These are phyloP conservation scores for Excalfactoria chinensis DNA, from an alignment of 2,113 vertebrate species.

Conservation along the genomic window DNA sequence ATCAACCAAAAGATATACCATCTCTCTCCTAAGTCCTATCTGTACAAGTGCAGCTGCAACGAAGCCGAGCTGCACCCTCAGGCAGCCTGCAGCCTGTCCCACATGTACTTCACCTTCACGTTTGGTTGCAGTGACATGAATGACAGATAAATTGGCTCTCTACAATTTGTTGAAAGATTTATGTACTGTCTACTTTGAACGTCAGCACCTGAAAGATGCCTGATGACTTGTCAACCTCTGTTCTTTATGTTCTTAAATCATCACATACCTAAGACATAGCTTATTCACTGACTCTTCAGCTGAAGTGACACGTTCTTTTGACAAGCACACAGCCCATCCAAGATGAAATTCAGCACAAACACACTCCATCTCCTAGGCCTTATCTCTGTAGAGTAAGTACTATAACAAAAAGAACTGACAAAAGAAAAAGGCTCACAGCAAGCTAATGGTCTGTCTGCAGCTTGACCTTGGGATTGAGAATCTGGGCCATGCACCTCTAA, in stretches of 20 bases:
- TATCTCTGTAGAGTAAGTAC: not conserved
- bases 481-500: not conserved
- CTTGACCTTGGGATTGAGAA: conserved; percentile 6
- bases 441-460: conserved; percentile 5
- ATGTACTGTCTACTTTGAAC: not conserved
- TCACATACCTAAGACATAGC: not conserved
- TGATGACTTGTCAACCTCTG: not conserved
- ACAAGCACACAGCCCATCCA: not conserved
- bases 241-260: not conserved
- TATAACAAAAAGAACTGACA: not conserved
- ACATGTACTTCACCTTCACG: not conserved
- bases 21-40: not conserved
- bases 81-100: not conserved
- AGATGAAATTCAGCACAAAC: not conserved
- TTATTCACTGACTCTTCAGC: not conserved
- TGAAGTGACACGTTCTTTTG: not conserved
- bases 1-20: not conserved
- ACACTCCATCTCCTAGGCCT: not conserved
- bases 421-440: not conserved
- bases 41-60: not conserved
- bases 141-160: not conserved
- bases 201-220: not conserved
- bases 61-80: not conserved
- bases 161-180: not conserved
- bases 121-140: not conserved